Conservation (phyloP, 2,113 vertebrate genomes). For the Pithys albifrons region DNA sequence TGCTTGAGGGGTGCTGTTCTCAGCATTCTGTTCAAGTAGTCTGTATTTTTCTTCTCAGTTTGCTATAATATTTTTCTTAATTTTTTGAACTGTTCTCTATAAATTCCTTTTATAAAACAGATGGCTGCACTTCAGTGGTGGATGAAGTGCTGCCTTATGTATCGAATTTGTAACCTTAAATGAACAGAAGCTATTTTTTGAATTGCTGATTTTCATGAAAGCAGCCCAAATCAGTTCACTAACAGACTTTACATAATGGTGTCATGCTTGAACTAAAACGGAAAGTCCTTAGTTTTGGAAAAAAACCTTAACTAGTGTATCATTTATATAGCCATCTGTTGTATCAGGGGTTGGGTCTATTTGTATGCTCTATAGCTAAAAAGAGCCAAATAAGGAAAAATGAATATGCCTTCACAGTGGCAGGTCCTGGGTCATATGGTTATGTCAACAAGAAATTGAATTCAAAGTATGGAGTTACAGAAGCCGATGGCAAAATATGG, state of each 20-base stretch:
- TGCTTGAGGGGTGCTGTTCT: neutral
- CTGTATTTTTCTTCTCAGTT: slow-evolving; percentile 21
- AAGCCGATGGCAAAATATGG: neutral
- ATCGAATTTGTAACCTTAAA: slow-evolving; percentile 36
- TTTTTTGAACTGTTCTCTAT: neutral
- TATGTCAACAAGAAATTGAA: neutral
- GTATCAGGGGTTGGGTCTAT: neutral
- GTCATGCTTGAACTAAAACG: neutral
- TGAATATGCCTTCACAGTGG: neutral
- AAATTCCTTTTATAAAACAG: slow-evolving; percentile 31
- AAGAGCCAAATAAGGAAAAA: neutral
- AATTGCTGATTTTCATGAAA: slow-evolving; percentile 12
- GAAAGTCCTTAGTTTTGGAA: neutral
- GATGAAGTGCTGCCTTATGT: slow-evolving; percentile 22
- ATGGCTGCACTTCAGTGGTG: slow-evolving; percentile 41
- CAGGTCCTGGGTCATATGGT: neutral
- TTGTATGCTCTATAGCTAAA: neutral
- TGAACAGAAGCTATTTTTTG: slow-evolving; percentile 19
- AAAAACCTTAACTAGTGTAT: neutral
- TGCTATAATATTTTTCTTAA: slow-evolving; percentile 11
- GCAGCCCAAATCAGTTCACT: neutral
- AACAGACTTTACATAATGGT: neutral
- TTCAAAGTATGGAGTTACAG: neutral
- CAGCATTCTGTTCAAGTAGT: neutral
- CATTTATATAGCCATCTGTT: neutral